Conservation (phyloP, 2,888 invertebrate species). For the Conchocele bisecta region DNA sequence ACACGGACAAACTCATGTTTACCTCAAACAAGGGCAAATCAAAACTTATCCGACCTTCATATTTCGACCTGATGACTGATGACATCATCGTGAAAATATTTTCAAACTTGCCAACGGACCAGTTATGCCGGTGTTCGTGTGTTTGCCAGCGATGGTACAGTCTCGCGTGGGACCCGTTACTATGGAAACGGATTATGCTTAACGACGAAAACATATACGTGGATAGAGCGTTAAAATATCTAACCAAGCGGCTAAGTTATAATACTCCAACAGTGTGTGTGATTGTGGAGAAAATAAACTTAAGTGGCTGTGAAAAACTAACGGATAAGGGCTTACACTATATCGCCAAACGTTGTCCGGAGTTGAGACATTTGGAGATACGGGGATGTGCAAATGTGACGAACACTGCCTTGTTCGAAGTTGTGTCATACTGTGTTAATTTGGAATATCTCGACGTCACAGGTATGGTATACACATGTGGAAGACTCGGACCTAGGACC, state of each 20-base stretch:
- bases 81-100: constrained; percentile 88
- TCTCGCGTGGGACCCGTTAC: constrained; percentile 89
- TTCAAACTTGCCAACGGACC: constrained; percentile 88
- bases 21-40: constrained; percentile 60
- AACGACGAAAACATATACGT: constrained; percentile 86
- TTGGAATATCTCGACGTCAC: constrained; percentile 93
- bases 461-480: constrained; percentile 85
- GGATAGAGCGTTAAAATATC: constrained; percentile 86
- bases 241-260: constrained; percentile 87
- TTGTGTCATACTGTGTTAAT: constrained; percentile 90
- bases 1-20: constrained; percentile 61
- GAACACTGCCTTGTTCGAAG: constrained; percentile 90
- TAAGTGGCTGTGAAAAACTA: constrained; percentile 88
- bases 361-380: constrained; percentile 91
- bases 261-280: constrained; percentile 88
- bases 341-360: constrained; percentile 91
- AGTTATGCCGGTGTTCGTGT: constrained; percentile 88
- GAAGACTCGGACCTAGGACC: too few relatives aligned
- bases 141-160: constrained; percentile 90
- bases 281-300: constrained; percentile 87
- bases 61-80: constrained; percentile 85
- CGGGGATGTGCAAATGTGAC: constrained; percentile 90
- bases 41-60: constrained; percentile 62
- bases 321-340: constrained; percentile 91
- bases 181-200: constrained; percentile 89